A percentile compares a stretch with the other conserved stretches of the same genome.
Conservation (phyloP, 1,140 invertebrate genomes). For the Orchestia grillus region DNA sequence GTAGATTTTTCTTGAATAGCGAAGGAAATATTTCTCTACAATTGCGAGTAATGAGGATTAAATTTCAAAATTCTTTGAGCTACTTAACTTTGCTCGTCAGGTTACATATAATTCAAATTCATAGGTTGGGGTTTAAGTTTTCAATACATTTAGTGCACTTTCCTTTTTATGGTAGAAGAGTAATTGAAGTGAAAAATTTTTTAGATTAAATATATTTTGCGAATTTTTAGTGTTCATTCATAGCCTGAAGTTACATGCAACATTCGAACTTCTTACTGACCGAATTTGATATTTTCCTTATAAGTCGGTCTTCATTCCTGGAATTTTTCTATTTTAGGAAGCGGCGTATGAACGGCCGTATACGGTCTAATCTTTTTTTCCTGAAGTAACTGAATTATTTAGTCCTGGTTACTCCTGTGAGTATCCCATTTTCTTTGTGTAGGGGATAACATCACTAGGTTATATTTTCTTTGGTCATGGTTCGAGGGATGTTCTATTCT, state of each 20-base stretch:
- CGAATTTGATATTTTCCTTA: no score
- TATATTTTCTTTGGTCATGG: background rate
- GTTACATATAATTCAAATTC: no score
- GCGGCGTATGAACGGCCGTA: background rate
- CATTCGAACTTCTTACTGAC: no score
- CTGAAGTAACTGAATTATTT: background rate
- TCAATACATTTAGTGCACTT: no score
- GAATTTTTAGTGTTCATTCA: background rate
- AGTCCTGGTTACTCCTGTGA: background rate
- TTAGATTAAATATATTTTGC: background rate
- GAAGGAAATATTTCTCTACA: background rate
- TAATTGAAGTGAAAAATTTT: background rate
- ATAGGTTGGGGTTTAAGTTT: no score
- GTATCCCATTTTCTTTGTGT: background rate
- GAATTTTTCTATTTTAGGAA: no score
- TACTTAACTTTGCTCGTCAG: no score
- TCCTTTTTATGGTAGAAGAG: background rate
- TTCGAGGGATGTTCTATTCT: background rate
- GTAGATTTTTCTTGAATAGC: background rate
- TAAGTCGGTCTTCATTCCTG: no score
- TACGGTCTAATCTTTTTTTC: no score
- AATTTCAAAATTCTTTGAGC: no score
- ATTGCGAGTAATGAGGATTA: background rate
- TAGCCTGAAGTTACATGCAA: background rate
- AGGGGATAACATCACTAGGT: background rate